These are phyloP conservation scores for Volucella inanis DNA, from an alignment of 2,888 invertebrate species.

Conservation along the genomic window DNA sequence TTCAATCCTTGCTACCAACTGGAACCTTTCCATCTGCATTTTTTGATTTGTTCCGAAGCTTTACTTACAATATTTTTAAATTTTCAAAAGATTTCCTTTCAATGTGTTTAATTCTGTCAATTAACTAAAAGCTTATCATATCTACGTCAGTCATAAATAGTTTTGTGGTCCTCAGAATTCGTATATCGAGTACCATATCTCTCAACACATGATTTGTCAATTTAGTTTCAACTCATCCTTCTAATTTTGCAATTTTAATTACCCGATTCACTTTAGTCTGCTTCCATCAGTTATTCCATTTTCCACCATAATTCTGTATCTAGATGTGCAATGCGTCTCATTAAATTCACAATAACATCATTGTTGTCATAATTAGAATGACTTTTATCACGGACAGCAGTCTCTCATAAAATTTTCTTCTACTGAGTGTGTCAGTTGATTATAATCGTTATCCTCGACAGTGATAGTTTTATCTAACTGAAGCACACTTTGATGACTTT, in stretches of 20 bases:
- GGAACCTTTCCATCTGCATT: no score
- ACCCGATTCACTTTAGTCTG: no score
- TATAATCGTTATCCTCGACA: conserved; percentile 14
- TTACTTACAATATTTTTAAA: neutral
- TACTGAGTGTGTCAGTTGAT: conserved; percentile 8
- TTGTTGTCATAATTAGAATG: neutral
- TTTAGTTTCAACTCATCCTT: no score
- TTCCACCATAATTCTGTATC: neutral
- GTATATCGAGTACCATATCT: neutral
- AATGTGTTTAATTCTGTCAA: neutral
- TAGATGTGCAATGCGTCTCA: neutral
- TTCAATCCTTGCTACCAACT: no score
- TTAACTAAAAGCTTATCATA: neutral
- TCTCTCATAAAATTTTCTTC: conserved; percentile 7
- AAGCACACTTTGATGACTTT: neutral
- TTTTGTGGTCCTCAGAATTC: neutral
- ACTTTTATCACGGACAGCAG: no score
- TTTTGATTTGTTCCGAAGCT: no score
- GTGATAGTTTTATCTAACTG: neutral
- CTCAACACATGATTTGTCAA: neutral
- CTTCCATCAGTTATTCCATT: neutral
- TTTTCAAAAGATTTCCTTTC: neutral
- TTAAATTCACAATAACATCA: neutral
- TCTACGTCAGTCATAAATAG: neutral
- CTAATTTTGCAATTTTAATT: no score